Base-by-base conservation (phyloP, 1,140 invertebrate species). In the Teleopsis dalmanni region DNA sequence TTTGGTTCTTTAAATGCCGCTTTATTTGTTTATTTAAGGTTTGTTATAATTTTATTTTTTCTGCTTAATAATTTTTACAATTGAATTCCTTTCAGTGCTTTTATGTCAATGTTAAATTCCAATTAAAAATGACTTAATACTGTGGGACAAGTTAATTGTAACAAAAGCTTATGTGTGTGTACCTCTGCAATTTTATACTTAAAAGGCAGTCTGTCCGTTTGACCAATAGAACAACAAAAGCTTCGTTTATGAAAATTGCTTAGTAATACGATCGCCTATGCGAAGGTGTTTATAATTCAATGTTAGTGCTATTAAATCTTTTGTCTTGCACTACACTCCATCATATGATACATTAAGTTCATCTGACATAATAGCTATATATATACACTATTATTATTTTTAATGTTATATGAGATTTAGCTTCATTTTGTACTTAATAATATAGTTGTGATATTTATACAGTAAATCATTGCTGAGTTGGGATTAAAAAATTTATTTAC, bases 171-270 rank as follows among this genome's bases (percentile, higher is more conserved):
- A 37, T 37, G 16, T 37, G 35, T 37, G 16, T 13, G 13, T 26
- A 65, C 62, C 60, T 65, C 62, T 65, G 62, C 62, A 60, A 65
- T 60, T 65, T 65, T 65, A 63, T 55, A 65, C 62, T 57, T 63
- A 65, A 60, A 65, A 60, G 60, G 59, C 60, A 62, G 59, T 52
- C 60, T 54, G 56, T 56, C 40, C 51, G 50, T 50, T 9, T 29
- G 53, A 56, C 51, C 50, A 54, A 54, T 50, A 42, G 53, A 52
- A 19, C 26, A 31, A 19, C 33, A 16, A 31, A n/a, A 2, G 4
- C 6, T 13, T 4, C n/a, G 19, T 33, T 29, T 18, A 18, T 34
- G n/a, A 45, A 31, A 42, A 50, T 33, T 55, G 55, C 41, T 47
- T 51, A 37, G 57, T 65, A 65, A 65, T 58, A 59, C 59, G 59